Base-by-base conservation (phyloP, 2,888 invertebrate species). In the Rhyacophila evoluta region DNA sequence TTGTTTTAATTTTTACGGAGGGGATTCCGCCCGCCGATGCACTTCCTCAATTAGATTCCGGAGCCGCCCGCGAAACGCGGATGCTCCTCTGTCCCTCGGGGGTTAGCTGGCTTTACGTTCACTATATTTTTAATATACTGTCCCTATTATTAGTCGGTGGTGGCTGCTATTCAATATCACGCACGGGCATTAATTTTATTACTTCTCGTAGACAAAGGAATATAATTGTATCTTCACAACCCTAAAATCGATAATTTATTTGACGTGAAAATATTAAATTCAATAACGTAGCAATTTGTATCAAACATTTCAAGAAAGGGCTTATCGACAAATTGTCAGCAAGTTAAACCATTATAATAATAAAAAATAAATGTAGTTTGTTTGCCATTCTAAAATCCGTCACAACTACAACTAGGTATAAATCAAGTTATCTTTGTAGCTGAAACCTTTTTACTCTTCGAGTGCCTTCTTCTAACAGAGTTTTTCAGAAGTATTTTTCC, bases 41-140 rank as follows among this genome's bases (percentile, higher is more conserved):
- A 55, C 19, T 55, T 55, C 55, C 55, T 55, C 55, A 55, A 55
- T 55, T 55, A 55, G 55, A 55, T 55, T 55, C 55, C 55, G 10
- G 10, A 15, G 19, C 55, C 55, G 55, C 19, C 10, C 55, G 55
- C 19, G n/a, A 55, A 55, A 19, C 55, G 10, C 19, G 55, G 19
- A 55, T 2, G 25, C 25, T 25, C 29, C 6, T 33, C 29, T 33
- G 15, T 55, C 55, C 25, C 55, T 10, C 10, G 55, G 55, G 55
- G 39, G 15, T 15, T 1, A 12, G 10, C 19, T 55, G 8, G 10
- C 19, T 55, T 55, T 55, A 55, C 19, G 8, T 55, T 55, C 55
- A 19, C 2, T 8, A 55, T 55, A 19, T 25, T 12, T 39, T 55
- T 55, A 19, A 10, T 55, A 55, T 55, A 25, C 25, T 10, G n/a